Base-by-base conservation (phyloP, 2,888 invertebrate genomes). In the Chrysotoxum bicinctum region DNA sequence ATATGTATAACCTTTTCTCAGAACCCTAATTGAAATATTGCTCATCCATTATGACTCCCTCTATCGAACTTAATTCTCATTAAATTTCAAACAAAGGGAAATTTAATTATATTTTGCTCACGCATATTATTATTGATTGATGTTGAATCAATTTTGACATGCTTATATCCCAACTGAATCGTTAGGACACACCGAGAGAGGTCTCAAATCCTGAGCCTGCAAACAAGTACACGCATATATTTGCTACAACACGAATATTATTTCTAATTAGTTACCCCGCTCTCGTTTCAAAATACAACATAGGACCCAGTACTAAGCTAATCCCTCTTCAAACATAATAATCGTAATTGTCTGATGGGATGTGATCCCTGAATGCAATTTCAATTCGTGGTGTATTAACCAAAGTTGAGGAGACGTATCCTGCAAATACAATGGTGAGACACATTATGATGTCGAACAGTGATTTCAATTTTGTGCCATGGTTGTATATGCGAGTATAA, bases 291-390 rank as follows among this genome's bases (percentile, higher is more conserved):
- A 12, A 30, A 30, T 9, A 37, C 19, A 8, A 7, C 35, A 37
- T n/a, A n/a, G 8, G 12, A 21, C 56, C 9, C 14, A 35, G 35
- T 26, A 16, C 56, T 32, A 26, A 30, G 64, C 45, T 82, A 82
- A 70, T 77, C 82, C 56, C 72, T 72, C 66, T 72, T 77, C 82
- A 77, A 60, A 82, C 72, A 82, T 50, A 60, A 58, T 60, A 60
- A 68, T 58, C 60, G 52, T 73, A 68, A 77, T 82, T 77, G 52
- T 54, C 43, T 45, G 58, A 72, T 81, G 70, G 48, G 64, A 81
- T 76, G 70, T 72, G 77, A 82, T 82, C 69, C 82, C 77, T 77
- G 82, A 77, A 68, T 69, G 82, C 58, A 82, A 60, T 73, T 68
- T 45, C 56, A 66, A 43, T 52, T 66, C 40, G 32, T 19, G 32